Evolutionary conservation across 2,888 invertebrate species (phyloP), one percentile per base, ranked within the genome.

Genomic region (Ormyrus nitidulus): DNA sequence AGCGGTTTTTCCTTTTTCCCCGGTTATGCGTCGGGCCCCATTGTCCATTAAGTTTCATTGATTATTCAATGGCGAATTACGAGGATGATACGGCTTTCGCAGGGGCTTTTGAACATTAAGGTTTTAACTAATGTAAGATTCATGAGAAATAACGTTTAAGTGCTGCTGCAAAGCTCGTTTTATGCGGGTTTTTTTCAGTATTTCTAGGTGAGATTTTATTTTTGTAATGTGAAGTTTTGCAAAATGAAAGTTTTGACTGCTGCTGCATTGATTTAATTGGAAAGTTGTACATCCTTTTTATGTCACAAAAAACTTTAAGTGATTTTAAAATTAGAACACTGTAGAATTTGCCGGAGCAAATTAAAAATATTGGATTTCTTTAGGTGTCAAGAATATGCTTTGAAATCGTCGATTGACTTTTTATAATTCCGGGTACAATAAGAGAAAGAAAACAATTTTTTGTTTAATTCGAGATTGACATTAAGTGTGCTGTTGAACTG

Each of bases 21-120:
- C 1, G 19, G 19, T 19, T 6, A 8, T 49, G n/a, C n/a, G 19
- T 48, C 49, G 19, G 11, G 11, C n/a, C 51, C 19, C n/a, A 72
- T 53, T 44, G 53, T 9, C 51, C 71, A 61, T 62, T 72, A 72
- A 72, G 8, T 61, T 53, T 72, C 71, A 72, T 72, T 72, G 71
- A 72, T 72, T 72, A 62, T 72, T 61, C 71, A 72, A 53, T 53
- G 61, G 51, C 10, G 61, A 53, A 62, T 72, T 72, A 61, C n/a
- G 7, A 19, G 48, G 5, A 13, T 49, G 9, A 65, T 65, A 51
- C 5, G 51, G 51, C 65, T 69, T 69, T 56, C 19, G 19, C 19
- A 1, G 19, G 19, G 19, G 19, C 19, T 19, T 19, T 19, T 19
- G 19, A 19, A 19, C 19, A 19, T 19, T 1, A 19, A 19, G 19